Evolutionary conservation across 2,797 vertebrate genomes (phyloP).

Genomic region (Cirrhinus molitorella): DNA sequence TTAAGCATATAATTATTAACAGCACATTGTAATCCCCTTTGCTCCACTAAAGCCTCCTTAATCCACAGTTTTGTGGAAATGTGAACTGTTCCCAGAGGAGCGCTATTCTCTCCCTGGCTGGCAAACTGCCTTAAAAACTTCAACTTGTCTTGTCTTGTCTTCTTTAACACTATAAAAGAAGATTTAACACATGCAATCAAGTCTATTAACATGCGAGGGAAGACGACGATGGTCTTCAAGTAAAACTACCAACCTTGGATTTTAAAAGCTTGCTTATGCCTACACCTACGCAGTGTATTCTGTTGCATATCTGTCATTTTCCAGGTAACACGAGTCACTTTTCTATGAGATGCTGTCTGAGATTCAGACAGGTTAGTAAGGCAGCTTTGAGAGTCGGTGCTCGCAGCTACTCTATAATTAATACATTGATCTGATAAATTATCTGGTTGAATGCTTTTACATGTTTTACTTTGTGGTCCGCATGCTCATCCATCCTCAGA

Average conservation of each 20-base stretch:
- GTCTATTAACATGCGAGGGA: not conserved
- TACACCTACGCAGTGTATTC: not conserved
- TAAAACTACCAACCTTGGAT: not conserved
- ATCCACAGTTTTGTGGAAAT: constrained; percentile 71
- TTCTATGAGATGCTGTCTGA: not conserved
- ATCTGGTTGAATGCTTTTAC: constrained; percentile 33
- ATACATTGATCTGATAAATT: constrained; percentile 47
- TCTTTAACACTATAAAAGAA: constrained; percentile 28
- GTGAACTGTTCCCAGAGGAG: constrained; percentile 66
- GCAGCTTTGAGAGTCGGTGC: constrained; percentile 4
- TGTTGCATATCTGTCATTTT: not conserved
- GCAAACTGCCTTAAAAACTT: constrained; percentile 56
- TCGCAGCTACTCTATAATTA: constrained; percentile 44
- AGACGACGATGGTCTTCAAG: too few species aligned
- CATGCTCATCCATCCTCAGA: constrained; percentile 17
- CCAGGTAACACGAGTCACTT: not conserved
- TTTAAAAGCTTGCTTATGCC: not conserved
- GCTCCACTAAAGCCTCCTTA: constrained; percentile 69
- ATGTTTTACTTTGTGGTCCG: constrained; percentile 5
- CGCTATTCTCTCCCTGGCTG: constrained; percentile 55
- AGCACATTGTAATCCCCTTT: constrained; percentile 71
- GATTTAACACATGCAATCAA: not conserved
- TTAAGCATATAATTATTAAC: constrained; percentile 75
- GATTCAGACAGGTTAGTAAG: constrained; percentile 1
- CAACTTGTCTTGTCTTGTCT: constrained; percentile 15